Percentiles rank a stretch among this genome's conserved stretches.
Evolutionary conservation across 2,888 invertebrate genomes (phyloP).

Genomic region (Agonopterix subpropinquella): DNA sequence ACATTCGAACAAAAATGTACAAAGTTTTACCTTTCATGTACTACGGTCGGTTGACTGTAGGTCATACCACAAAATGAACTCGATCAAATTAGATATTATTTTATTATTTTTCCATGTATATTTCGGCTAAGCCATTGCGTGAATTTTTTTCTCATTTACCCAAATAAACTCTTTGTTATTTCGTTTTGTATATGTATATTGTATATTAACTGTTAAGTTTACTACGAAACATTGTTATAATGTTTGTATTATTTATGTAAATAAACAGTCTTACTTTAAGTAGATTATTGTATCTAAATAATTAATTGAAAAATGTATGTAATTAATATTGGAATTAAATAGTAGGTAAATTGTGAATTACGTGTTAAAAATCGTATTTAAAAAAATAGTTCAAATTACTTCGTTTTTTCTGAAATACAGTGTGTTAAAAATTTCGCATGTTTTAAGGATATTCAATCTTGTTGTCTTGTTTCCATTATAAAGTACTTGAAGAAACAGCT

Average conservation of each 20-base stretch:
- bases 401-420: slow-evolving; percentile 11
- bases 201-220: slow-evolving; percentile 70
- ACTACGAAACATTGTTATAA: slow-evolving; percentile 56
- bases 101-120: slow-evolving; percentile 5
- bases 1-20: too few relatives aligned
- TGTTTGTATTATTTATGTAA: slow-evolving; percentile 72
- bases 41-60: too few relatives aligned
- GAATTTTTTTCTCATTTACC: slow-evolving; percentile 15
- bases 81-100: slow-evolving; percentile 22
- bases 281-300: slow-evolving; percentile 46
- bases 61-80: too few relatives aligned
- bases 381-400: slow-evolving; percentile 59
- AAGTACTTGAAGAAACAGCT: background rate
- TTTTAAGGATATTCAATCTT: slow-evolving; percentile 21
- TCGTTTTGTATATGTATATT: slow-evolving; percentile 57
- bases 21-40: too few relatives aligned
- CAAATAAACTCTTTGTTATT: slow-evolving; percentile 44
- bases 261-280: slow-evolving; percentile 43
- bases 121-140: slow-evolving; percentile 31
- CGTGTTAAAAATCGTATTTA: slow-evolving; percentile 36
- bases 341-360: slow-evolving; percentile 40
- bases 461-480: slow-evolving; percentile 21
- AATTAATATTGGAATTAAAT: slow-evolving; percentile 23
- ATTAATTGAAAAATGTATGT: slow-evolving; percentile 1
- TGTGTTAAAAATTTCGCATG: slow-evolving; percentile 22